Percentiles rank a stretch among this genome's conserved stretches.
Evolutionary conservation across 2,888 invertebrate species (phyloP).

Genomic region (Nomada ferruginata): DNA sequence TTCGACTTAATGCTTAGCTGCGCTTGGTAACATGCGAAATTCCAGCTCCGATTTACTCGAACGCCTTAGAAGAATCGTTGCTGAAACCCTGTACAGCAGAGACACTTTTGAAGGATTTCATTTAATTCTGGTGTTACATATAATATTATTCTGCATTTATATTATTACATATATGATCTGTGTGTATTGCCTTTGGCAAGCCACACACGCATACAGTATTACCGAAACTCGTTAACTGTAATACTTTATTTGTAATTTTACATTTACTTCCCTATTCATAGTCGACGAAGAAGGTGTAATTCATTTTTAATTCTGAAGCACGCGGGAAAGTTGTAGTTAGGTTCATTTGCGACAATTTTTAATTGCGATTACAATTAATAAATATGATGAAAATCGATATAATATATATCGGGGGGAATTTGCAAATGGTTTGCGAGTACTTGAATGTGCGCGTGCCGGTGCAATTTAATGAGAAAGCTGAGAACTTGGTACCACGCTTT

Average conservation of each 20-base stretch:
- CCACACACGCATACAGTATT: no score
- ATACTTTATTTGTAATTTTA: no score
- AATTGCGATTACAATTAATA: neutral
- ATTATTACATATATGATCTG: no score
- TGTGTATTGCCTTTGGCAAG: no score
- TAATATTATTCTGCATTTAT: neutral
- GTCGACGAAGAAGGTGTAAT: no score
- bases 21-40: slow-evolving; percentile 11
- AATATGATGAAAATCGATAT: neutral
- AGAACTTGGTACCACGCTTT: slow-evolving; percentile 14
- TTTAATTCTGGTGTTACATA: neutral
- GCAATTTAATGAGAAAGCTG: slow-evolving; percentile 40
- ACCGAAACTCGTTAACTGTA: neutral
- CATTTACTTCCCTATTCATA: no score
- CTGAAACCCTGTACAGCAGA: neutral
- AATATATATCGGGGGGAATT: neutral
- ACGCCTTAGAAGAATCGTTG: neutral
- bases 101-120: neutral
- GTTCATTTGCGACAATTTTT: slow-evolving; percentile 16
- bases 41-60: neutral
- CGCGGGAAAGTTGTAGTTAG: neutral
- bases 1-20: neutral
- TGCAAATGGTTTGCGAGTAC: neutral
- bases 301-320: neutral
- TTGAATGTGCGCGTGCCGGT: slow-evolving; percentile 25